A percentile compares a stretch with the other conserved stretches of the same genome.
phyloP scores from a whole-genome alignment of 2,888 invertebrate species.

The Chorisops tibialis region DNA sequence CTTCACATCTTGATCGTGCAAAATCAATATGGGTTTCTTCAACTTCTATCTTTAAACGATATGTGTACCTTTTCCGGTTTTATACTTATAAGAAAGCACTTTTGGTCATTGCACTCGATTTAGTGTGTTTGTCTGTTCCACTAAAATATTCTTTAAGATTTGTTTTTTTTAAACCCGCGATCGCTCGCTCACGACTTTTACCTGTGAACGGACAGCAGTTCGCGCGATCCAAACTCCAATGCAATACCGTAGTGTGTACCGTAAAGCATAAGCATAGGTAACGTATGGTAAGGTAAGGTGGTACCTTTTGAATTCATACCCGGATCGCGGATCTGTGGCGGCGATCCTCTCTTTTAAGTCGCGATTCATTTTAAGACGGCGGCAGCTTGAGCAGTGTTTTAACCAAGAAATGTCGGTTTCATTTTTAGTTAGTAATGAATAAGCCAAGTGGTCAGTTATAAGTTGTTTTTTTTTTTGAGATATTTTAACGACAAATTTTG shows the following conservation, averaged over 20 bases:
- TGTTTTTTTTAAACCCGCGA: no score
- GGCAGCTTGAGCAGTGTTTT: neutral
- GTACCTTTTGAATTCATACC: neutral
- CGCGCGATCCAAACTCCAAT: neutral
- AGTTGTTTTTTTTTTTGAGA: no score
- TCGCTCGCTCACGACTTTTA: constrained; percentile 1
- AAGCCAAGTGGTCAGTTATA: no score
- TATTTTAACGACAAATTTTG: no score
- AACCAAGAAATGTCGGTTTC: no score
- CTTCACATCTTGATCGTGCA: no score
- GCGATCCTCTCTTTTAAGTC: neutral
- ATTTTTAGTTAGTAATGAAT: no score
- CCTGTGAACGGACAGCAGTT: constrained; percentile 10
- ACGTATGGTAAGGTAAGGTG: neutral
- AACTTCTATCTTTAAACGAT: no score
- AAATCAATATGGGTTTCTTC: no score
- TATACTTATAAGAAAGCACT: neutral
- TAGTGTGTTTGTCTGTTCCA: constrained; percentile 2
- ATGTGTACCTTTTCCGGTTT: constrained; percentile 5
- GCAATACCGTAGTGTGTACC: constrained; percentile 22
- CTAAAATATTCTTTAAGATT: constrained; percentile 9
- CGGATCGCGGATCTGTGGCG: neutral
- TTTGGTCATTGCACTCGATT: constrained; percentile 24
- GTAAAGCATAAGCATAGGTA: constrained; percentile 21
- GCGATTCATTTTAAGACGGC: neutral